Conservation (phyloP, 2,888 invertebrate genomes). For the Pelosia muscerda region DNA sequence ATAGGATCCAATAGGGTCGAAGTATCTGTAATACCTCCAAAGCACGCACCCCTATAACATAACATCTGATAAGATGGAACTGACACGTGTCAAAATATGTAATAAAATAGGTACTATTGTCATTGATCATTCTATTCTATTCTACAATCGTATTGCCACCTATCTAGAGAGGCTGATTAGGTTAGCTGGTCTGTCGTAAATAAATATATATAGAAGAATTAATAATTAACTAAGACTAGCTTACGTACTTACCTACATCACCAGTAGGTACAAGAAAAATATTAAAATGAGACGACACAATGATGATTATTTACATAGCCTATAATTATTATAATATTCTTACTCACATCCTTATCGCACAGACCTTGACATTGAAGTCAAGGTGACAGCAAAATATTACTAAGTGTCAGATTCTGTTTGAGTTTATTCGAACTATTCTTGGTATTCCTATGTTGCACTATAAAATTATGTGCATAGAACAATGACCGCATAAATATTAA, state of each 20-base stretch:
- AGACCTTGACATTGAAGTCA: conserved; percentile 29
- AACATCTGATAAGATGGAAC: too few relatives aligned
- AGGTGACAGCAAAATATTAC: conserved; percentile 16
- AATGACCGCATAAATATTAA: conserved; percentile 4
- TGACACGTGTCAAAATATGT: too few relatives aligned
- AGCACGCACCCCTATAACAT: too few relatives aligned
- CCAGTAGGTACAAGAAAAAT: conserved; percentile 19
- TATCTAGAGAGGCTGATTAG: too few relatives aligned
- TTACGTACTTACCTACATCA: not conserved
- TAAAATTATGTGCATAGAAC: not conserved
- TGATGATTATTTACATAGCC: conserved; percentile 16
- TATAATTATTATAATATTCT: conserved; percentile 32
- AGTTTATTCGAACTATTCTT: conserved; percentile 4
- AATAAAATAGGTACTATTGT: too few relatives aligned
- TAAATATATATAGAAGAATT: too few relatives aligned
- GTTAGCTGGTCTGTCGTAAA: too few relatives aligned
- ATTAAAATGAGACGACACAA: conserved; percentile 20
- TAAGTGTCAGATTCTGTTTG: conserved; percentile 7
- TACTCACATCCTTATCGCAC: conserved; percentile 20
- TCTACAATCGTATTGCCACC: too few relatives aligned
- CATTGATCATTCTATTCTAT: too few relatives aligned
- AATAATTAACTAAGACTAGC: not conserved
- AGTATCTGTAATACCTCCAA: too few relatives aligned
- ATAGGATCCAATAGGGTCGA: too few relatives aligned
- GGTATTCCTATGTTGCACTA: not conserved